These are phyloP conservation scores for Gobionotothen gibberifrons DNA, from an alignment of 2,797 vertebrate genomes.

Conservation along the genomic window DNA sequence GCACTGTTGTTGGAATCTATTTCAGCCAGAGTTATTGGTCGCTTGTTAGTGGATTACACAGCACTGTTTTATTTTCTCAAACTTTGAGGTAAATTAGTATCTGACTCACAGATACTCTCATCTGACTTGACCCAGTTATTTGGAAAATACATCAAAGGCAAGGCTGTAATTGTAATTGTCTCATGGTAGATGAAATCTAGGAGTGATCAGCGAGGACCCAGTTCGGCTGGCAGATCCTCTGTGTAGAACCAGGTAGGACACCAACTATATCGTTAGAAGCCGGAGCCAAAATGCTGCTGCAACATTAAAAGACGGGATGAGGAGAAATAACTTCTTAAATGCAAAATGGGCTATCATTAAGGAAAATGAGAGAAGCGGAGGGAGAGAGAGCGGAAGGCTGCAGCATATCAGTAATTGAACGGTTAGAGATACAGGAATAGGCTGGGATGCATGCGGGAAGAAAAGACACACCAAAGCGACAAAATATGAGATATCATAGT, in stretches of 20 bases:
- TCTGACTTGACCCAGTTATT: slow-evolving; percentile 70
- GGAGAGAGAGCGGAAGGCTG: slow-evolving; percentile 41
- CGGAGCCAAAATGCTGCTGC: slow-evolving; percentile 46
- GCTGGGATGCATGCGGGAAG: slow-evolving; percentile 42
- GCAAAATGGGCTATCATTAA: slow-evolving; percentile 49
- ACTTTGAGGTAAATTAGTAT: slow-evolving; percentile 56
- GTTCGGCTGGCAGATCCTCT: slow-evolving; percentile 40
- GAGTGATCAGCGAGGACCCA: slow-evolving; percentile 34
- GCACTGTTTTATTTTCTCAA: slow-evolving; percentile 50
- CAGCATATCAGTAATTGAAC: slow-evolving; percentile 61
- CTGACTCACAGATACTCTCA: slow-evolving; percentile 60
- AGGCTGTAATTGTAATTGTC: slow-evolving; percentile 62
- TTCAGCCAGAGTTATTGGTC: slow-evolving; percentile 3
- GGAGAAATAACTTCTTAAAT: slow-evolving; percentile 44
- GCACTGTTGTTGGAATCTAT: neutral
- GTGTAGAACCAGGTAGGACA: slow-evolving; percentile 55
- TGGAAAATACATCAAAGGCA: slow-evolving; percentile 69
- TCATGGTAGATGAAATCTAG: slow-evolving; percentile 48
- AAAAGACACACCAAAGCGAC: slow-evolving; percentile 49
- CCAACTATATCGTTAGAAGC: slow-evolving; percentile 26
- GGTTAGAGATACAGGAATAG: slow-evolving; percentile 50
- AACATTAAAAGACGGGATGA: slow-evolving; percentile 57
- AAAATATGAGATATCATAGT: slow-evolving; percentile 27
- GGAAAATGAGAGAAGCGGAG: slow-evolving; percentile 43
- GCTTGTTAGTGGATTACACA: slow-evolving; percentile 26